A percentile compares a stretch with the other conserved stretches of the same genome.
phyloP scores from a whole-genome alignment of 2,888 invertebrate genomes.

The Timema podura region DNA sequence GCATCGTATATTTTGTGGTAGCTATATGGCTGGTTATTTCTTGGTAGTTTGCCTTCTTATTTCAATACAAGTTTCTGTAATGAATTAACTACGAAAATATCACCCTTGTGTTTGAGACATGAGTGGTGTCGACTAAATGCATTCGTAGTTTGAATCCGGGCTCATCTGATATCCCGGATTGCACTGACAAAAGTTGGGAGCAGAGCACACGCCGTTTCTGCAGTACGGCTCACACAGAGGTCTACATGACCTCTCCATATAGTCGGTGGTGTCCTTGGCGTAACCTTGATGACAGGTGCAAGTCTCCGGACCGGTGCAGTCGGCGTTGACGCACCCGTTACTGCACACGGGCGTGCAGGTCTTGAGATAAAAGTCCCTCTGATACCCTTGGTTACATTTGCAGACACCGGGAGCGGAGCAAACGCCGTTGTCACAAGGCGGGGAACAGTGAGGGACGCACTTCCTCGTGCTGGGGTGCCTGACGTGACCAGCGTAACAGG shows the following conservation, averaged over 20 bases:
- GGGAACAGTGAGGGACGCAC: conserved; percentile 3
- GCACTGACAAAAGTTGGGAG: conserved; percentile 45
- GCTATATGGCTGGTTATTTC: too few relatives aligned
- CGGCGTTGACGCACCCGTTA: conserved; percentile 46
- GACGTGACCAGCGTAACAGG: not conserved
- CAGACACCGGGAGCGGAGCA: conserved; percentile 42
- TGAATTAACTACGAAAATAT: too few relatives aligned
- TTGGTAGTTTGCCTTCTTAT: too few relatives aligned
- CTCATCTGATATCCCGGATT: conserved; percentile 36
- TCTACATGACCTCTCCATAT: conserved; percentile 13
- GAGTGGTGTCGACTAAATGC: too few relatives aligned
- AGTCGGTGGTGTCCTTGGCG: conserved; percentile 42
- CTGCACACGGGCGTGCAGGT: conserved; percentile 38
- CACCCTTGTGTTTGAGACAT: too few relatives aligned
- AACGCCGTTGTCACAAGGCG: not conserved
- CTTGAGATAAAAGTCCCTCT: not conserved
- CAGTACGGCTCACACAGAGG: conserved; percentile 37
- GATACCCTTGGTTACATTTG: conserved; percentile 39
- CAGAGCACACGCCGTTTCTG: conserved; percentile 43
- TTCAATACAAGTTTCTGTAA: too few relatives aligned
- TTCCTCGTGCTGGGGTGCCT: not conserved
- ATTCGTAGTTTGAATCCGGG: too few relatives aligned
- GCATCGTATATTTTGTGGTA: too few relatives aligned
- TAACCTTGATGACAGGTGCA: conserved; percentile 53
- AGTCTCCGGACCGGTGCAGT: conserved; percentile 50